Conservation (phyloP, 2,797 vertebrate species). For the Siniperca obscura region DNA sequence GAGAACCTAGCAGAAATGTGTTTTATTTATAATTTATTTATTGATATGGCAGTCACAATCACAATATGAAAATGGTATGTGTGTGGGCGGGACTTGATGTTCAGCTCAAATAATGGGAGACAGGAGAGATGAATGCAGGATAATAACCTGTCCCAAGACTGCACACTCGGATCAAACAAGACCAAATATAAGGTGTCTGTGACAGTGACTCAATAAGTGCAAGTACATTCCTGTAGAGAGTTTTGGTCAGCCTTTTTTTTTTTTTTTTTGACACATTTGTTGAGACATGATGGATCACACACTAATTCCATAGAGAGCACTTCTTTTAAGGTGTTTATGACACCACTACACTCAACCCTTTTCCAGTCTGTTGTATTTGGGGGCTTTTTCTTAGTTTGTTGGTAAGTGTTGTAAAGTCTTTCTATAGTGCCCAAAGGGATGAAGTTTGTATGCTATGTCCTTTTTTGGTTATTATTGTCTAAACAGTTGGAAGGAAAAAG, state of each 20-base stretch:
- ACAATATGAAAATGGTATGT: background rate
- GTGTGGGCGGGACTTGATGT: conserved; percentile 21
- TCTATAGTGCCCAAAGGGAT: conserved; percentile 24
- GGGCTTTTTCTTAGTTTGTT: conserved; percentile 9
- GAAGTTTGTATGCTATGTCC: background rate
- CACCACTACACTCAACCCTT: background rate
- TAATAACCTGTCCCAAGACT: conserved; percentile 60
- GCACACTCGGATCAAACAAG: conserved; percentile 59
- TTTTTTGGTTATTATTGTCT: conserved; percentile 40
- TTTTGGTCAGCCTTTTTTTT: background rate
- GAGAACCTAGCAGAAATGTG: background rate
- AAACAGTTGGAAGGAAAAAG: conserved; percentile 30
- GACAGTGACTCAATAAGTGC: conserved; percentile 6
- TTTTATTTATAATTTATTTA: background rate
- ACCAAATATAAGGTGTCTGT: conserved; percentile 23
- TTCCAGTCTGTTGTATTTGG: background rate
- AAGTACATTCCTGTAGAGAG: conserved; percentile 4
- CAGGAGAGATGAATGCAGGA: conserved; percentile 40
- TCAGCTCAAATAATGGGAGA: conserved; percentile 50
- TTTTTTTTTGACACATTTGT: conserved; percentile 30
- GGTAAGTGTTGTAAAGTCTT: conserved; percentile 21
- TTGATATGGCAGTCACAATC: background rate
- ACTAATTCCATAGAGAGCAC: conserved; percentile 14
- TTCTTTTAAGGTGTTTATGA: conserved; percentile 23
- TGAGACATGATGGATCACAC: conserved; percentile 15